Percentiles rank a stretch among this genome's conserved stretches.
Conservation (phyloP, 2,797 vertebrate genomes). For the Fringilla coelebs region DNA sequence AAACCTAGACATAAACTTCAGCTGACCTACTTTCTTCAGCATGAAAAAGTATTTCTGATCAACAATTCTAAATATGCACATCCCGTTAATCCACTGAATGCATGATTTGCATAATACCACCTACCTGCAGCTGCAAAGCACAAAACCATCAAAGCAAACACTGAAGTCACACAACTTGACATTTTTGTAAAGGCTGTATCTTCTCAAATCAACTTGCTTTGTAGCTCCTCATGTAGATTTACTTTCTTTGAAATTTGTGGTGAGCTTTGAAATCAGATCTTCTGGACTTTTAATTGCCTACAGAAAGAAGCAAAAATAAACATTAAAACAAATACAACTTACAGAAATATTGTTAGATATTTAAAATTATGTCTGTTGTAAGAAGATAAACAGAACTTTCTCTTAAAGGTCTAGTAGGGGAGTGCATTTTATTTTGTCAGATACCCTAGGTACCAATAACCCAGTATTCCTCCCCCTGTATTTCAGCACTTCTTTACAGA, state of each 20-base stretch:
- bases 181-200: slow-evolving; percentile 44
- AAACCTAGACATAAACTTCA: background rate
- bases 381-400: background rate
- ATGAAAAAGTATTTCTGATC: background rate
- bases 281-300: slow-evolving; percentile 57
- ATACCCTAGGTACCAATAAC: background rate
- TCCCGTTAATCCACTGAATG: background rate
- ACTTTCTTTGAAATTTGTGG: slow-evolving; percentile 11
- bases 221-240: slow-evolving; percentile 36
- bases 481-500: background rate
- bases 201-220: slow-evolving; percentile 9
- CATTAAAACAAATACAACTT: slow-evolving; percentile 41
- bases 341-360: background rate
- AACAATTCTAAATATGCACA: slow-evolving; percentile 28
- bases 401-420: background rate
- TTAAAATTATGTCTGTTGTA: background rate
- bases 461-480: background rate
- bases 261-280: slow-evolving; percentile 39
- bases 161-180: slow-evolving; percentile 48
- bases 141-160: slow-evolving; percentile 66
- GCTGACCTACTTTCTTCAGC: background rate
- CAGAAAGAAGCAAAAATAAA: slow-evolving; percentile 41
- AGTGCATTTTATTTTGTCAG: background rate
- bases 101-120: background rate
- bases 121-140: slow-evolving; percentile 71